Percentiles rank a stretch among this genome's conserved stretches.
Evolutionary conservation across 2,888 invertebrate genomes (phyloP).

Genomic region (Aproaerema taeniolella): DNA sequence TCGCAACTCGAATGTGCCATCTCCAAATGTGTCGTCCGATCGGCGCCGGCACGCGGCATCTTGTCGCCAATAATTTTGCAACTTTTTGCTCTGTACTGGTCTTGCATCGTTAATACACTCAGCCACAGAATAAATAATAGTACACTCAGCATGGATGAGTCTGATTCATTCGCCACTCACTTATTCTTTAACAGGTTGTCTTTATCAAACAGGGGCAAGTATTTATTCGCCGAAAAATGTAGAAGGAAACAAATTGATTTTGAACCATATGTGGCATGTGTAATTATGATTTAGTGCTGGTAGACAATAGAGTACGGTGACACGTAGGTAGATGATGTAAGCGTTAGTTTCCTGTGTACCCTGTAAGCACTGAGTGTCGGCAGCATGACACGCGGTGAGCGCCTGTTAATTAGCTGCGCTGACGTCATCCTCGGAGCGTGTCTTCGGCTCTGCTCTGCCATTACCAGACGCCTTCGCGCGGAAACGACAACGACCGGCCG

Average conservation of each 20-base stretch:
- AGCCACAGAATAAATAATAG: too few species aligned
- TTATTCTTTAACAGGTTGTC: constrained; percentile 1
- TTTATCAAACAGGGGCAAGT: neutral
- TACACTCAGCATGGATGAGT: too few species aligned
- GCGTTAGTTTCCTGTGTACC: constrained; percentile 69
- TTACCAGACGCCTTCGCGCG: constrained; percentile 68
- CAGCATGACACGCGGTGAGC: constrained; percentile 42
- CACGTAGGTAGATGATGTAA: constrained; percentile 64
- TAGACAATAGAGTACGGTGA: constrained; percentile 41
- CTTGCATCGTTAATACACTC: neutral
- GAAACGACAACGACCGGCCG: constrained; percentile 73
- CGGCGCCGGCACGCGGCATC: constrained; percentile 18
- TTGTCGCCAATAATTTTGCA: constrained; percentile 20
- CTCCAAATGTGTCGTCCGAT: constrained; percentile 15
- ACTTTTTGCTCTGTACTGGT: constrained; percentile 17
- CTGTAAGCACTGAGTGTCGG: constrained; percentile 49
- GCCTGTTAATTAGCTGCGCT: constrained; percentile 61
- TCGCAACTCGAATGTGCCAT: constrained; percentile 5
- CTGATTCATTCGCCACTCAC: neutral
- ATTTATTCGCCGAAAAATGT: neutral
- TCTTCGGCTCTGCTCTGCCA: constrained; percentile 39
- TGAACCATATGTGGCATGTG: neutral
- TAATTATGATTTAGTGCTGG: constrained; percentile 13
- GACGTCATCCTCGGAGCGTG: constrained; percentile 63
- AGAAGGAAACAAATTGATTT: neutral